Conservation (phyloP, 2,888 invertebrate species). For the Lamellibrachia satsuma region DNA sequence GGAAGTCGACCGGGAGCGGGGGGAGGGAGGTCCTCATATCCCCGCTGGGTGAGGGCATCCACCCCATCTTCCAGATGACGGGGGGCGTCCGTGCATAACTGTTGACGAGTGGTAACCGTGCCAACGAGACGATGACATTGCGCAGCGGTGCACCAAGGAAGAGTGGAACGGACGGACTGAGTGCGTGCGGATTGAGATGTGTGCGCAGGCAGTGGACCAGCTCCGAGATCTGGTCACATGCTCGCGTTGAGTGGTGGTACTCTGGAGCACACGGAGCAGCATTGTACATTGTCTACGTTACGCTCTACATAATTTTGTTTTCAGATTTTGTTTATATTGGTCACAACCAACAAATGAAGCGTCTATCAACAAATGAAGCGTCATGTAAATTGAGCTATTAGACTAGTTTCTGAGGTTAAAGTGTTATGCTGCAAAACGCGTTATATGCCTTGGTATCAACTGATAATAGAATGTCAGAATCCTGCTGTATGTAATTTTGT, state of each 20-base stretch:
- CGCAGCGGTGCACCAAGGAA: slow-evolving; percentile 56
- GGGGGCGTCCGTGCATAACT: slow-evolving; percentile 75
- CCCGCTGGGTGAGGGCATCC: slow-evolving; percentile 70
- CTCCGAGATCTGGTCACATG: slow-evolving; percentile 64
- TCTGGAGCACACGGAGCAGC: slow-evolving; percentile 39
- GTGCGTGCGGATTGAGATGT: slow-evolving; percentile 42
- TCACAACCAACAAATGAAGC: not conserved
- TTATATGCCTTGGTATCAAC: too few species aligned
- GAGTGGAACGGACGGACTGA: slow-evolving; percentile 47
- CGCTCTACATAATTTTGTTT: not conserved
- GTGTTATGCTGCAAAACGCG: too few species aligned
- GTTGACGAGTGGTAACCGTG: slow-evolving; percentile 73
- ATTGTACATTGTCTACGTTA: not conserved
- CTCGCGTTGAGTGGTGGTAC: slow-evolving; percentile 47
- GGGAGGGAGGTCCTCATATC: slow-evolving; percentile 66
- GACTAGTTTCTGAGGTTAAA: too few species aligned
- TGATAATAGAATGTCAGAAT: too few species aligned
- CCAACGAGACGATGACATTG: slow-evolving; percentile 66
- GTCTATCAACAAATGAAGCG: not conserved
- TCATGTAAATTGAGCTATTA: too few species aligned
- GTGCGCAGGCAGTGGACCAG: slow-evolving; percentile 60
- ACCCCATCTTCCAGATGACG: slow-evolving; percentile 74
- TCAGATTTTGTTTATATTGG: not conserved
- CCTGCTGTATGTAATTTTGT: too few species aligned
- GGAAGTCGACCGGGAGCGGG: slow-evolving; percentile 76